Evolutionary conservation across 64 coral and sea anemone species (phyloP).

Genomic region (Pocillopora verrucosa): DNA sequence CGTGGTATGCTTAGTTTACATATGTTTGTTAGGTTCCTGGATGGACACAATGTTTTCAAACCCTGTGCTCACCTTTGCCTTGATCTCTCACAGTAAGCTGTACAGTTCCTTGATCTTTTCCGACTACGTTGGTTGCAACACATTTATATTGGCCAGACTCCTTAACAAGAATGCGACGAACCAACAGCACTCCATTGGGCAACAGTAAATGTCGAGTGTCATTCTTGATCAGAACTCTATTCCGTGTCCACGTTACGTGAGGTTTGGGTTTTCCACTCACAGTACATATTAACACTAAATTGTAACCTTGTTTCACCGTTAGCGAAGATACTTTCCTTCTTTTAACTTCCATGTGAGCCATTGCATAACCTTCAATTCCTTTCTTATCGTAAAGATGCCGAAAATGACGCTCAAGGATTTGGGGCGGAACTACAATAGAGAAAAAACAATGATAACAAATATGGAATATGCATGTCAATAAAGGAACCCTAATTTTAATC

Average conservation of each 20-base stretch:
- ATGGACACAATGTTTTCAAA: not conserved
- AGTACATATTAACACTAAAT: slow-evolving; percentile 67
- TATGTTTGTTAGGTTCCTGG: no score
- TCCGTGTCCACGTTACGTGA: slow-evolving; percentile 56
- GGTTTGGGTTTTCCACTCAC: slow-evolving; percentile 71
- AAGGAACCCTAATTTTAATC: not conserved
- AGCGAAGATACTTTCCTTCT: slow-evolving; percentile 2
- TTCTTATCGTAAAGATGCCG: slow-evolving; percentile 11
- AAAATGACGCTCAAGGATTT: slow-evolving; percentile 40
- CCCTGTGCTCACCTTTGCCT: slow-evolving; percentile 53
- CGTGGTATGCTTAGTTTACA: no score
- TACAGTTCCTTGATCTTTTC: slow-evolving; percentile 56
- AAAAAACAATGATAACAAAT: not conserved
- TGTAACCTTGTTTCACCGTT: slow-evolving; percentile 56
- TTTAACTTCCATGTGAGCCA: slow-evolving; percentile 16
- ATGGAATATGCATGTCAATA: not conserved
- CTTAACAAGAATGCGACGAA: slow-evolving; percentile 37
- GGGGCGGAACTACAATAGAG: slow-evolving; percentile 9
- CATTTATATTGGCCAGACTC: slow-evolving; percentile 79
- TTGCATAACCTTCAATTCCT: slow-evolving; percentile 26
- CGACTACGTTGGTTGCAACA: slow-evolving; percentile 68
- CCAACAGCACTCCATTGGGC: slow-evolving; percentile 68
- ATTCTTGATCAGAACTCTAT: slow-evolving; percentile 67
- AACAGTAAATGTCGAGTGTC: slow-evolving; percentile 58
- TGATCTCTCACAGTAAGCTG: slow-evolving; percentile 58